Conservation (phyloP, 1,140 invertebrate species). For the Chlorops oryzae region DNA sequence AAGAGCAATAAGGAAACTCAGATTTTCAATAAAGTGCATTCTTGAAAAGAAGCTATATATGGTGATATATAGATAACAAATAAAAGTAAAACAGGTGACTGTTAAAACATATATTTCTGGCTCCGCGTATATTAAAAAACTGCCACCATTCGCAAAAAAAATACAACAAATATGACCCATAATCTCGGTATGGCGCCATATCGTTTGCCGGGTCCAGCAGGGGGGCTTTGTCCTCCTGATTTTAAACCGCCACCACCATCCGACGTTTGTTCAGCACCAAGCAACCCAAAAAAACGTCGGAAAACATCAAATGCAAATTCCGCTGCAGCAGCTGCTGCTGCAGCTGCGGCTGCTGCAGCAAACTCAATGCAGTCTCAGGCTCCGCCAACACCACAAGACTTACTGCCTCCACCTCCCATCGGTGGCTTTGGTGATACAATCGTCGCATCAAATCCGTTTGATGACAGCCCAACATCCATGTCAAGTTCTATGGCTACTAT, state of each 20-base stretch:
- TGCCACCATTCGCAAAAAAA: slow-evolving; percentile 48
- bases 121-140: too few relatives aligned
- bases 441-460: slow-evolving; percentile 91
- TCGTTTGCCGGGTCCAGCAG: slow-evolving; percentile 59
- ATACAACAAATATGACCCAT: slow-evolving; percentile 57
- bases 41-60: too few relatives aligned
- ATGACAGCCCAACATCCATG: slow-evolving; percentile 71
- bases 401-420: slow-evolving; percentile 74
- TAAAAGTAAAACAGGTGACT: too few relatives aligned
- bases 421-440: slow-evolving; percentile 88
- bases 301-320: slow-evolving; percentile 57
- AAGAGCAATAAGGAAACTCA: too few relatives aligned
- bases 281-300: slow-evolving; percentile 62
- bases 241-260: slow-evolving; percentile 58
- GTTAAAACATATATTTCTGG: too few relatives aligned
- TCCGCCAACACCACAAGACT: slow-evolving; percentile 61
- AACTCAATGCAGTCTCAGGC: slow-evolving; percentile 53
- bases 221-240: slow-evolving; percentile 55
- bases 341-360: slow-evolving; percentile 42
- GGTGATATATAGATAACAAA: too few relatives aligned
- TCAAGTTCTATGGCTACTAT: slow-evolving; percentile 48
- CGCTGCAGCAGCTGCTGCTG: slow-evolving; percentile 37
- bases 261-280: slow-evolving; percentile 55
- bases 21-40: too few relatives aligned
- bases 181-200: slow-evolving; percentile 63